These are phyloP conservation scores for Sinella curviseta DNA, from an alignment of 1,140 invertebrate species.

Conservation along the genomic window DNA sequence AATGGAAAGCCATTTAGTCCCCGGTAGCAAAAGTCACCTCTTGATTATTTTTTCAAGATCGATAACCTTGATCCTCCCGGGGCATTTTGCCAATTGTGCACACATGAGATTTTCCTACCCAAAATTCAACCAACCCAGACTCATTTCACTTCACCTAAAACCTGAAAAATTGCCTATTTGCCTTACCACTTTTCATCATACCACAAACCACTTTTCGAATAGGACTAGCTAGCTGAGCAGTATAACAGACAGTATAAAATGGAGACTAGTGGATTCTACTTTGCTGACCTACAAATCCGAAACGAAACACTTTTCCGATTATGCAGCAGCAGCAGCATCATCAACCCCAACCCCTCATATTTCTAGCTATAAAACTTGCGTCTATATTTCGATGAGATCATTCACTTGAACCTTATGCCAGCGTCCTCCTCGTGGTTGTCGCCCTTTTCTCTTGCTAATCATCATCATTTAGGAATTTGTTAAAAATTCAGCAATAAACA, in stretches of 20 bases:
- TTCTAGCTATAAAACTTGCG: no score
- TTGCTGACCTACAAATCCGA: slow-evolving; percentile 23
- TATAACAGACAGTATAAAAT: not conserved
- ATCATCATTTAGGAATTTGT: not conserved
- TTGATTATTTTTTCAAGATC: not conserved
- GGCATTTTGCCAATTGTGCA: no score
- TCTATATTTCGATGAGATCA: not conserved
- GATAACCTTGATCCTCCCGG: not conserved
- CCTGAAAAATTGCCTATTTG: not conserved
- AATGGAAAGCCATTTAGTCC: not conserved
- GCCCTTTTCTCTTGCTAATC: no score
- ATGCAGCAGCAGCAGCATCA: not conserved
- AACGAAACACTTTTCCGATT: not conserved
- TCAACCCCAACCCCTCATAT: not conserved
- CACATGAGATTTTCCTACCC: no score
- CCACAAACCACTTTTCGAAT: not conserved
- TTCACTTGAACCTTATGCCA: no score
- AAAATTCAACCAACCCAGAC: no score
- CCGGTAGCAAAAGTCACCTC: not conserved
- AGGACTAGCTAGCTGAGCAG: not conserved
- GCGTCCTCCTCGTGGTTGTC: no score
- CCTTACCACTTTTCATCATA: not conserved
- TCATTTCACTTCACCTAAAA: no score
- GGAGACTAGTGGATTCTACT: no score
- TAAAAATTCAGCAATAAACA: no score